These are phyloP conservation scores for Cottus gobio DNA, from an alignment of 2,113 vertebrate species.

Conservation along the genomic window DNA sequence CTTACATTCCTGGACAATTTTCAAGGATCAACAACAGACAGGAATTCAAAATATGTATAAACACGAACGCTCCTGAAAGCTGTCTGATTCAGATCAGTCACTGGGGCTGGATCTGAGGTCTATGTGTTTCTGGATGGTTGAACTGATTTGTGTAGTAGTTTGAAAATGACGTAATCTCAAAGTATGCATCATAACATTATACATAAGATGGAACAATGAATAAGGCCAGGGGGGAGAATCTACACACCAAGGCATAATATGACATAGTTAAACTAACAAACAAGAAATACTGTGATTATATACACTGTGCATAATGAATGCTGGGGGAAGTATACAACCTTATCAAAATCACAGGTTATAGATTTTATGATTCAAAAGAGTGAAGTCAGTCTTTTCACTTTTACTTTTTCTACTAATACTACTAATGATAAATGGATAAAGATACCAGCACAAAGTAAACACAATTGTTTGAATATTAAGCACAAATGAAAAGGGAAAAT, in stretches of 20 bases:
- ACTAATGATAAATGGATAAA: too few species aligned
- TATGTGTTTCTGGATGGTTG: background rate
- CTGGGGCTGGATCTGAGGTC: background rate
- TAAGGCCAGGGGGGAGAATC: background rate
- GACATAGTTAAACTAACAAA: background rate
- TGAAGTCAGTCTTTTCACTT: background rate
- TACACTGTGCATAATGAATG: background rate
- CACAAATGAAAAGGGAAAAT: background rate
- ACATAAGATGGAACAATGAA: background rate
- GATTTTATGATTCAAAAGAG: background rate
- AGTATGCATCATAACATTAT: background rate
- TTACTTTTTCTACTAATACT: background rate
- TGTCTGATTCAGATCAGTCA: background rate
- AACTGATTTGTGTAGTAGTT: background rate
- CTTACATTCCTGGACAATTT: background rate
- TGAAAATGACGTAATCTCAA: background rate
- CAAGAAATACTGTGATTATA: background rate
- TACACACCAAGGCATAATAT: background rate
- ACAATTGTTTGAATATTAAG: too few species aligned
- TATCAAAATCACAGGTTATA: background rate
- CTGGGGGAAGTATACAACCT: background rate
- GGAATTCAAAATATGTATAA: background rate
- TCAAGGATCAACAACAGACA: conserved; percentile 2
- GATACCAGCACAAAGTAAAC: background rate
- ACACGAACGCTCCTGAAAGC: background rate